Percentiles rank a stretch among this genome's conserved stretches.
These are phyloP conservation scores for Lepidurus arcticus DNA, from an alignment of 1,140 invertebrate genomes.

Conservation along the genomic window DNA sequence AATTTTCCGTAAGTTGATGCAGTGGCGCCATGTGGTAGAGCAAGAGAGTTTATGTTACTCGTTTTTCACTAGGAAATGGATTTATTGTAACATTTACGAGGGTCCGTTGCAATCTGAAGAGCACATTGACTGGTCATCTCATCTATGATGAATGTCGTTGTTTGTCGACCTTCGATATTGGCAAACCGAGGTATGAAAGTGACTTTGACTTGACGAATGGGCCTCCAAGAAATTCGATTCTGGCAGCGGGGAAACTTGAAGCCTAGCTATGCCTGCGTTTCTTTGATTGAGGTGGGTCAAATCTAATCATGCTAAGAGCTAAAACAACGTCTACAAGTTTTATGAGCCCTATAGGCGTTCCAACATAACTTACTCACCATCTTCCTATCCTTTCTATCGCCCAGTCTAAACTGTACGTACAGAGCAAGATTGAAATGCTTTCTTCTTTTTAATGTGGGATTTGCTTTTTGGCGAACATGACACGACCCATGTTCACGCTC, in stretches of 20 bases:
- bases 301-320: background rate
- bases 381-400: background rate
- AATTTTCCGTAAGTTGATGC: background rate
- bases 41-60: background rate
- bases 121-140: background rate
- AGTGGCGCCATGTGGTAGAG: background rate
- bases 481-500: background rate
- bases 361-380: background rate
- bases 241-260: background rate
- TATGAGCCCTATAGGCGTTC: background rate
- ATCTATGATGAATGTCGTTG: background rate
- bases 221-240: background rate
- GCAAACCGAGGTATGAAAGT: too few species aligned
- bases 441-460: background rate
- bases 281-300: background rate
- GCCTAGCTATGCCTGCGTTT: background rate
- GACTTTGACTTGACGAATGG: too few species aligned
- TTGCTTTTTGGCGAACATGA: slow-evolving; percentile 13
- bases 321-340: background rate
- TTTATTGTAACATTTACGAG: background rate
- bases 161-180: background rate
- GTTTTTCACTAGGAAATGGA: too few species aligned
- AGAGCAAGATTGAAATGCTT: background rate
- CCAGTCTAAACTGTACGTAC: background rate
- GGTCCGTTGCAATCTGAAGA: background rate